Evolutionary conservation across 2,797 vertebrate genomes (phyloP).

Genomic region (Tolypeutes matacus): DNA sequence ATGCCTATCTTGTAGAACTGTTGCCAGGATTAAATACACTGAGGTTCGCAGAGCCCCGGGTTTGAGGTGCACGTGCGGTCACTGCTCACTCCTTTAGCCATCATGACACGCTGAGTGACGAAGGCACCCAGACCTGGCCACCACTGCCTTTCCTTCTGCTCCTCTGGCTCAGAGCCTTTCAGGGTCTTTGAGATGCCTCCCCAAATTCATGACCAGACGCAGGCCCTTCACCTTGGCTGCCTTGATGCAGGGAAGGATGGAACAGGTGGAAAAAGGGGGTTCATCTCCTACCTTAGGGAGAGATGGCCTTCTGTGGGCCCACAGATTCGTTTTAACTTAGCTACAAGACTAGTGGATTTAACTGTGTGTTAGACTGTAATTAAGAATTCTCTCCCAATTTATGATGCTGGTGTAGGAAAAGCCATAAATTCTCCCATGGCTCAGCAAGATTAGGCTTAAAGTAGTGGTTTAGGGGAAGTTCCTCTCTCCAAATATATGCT

Average conservation of each 20-base stretch:
- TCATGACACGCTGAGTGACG: not conserved
- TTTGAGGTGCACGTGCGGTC: not conserved
- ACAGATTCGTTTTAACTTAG: slow-evolving; percentile 65
- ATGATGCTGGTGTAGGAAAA: slow-evolving; percentile 42
- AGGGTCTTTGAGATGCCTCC: not conserved
- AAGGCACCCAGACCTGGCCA: not conserved
- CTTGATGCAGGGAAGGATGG: not conserved
- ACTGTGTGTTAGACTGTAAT: slow-evolving; percentile 71
- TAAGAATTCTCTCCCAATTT: slow-evolving; percentile 69
- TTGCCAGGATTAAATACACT: no score
- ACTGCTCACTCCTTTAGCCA: not conserved
- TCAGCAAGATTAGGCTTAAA: slow-evolving; percentile 49
- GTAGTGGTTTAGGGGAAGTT: slow-evolving; percentile 56
- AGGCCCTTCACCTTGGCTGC: not conserved
- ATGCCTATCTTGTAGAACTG: not conserved
- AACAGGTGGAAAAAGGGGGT: not conserved
- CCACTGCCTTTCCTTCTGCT: not conserved
- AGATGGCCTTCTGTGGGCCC: not conserved
- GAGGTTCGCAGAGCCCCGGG: not conserved
- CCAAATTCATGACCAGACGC: not conserved
- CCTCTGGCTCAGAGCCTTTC: not conserved
- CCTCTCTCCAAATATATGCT: slow-evolving; percentile 18
- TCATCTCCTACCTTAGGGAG: not conserved
- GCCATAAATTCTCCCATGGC: slow-evolving; percentile 50
- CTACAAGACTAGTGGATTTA: slow-evolving; percentile 69